Percentiles rank a stretch among this genome's conserved stretches.
Conservation (phyloP, 2,113 vertebrate species). For the mouse (Mus musculus) region DNA sequence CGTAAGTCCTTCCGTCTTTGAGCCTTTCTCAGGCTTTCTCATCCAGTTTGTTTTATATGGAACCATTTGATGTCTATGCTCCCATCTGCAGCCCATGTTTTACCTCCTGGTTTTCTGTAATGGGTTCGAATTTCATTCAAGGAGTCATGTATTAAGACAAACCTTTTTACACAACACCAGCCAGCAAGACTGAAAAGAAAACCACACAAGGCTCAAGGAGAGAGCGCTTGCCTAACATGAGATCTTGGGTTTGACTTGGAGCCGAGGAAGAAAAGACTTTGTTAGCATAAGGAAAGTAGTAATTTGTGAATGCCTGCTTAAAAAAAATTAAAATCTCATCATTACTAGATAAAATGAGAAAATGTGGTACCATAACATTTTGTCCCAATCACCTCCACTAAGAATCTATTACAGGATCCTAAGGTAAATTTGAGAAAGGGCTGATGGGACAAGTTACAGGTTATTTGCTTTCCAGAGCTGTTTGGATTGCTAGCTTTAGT, state of each 20-base stretch:
- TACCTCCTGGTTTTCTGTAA: background rate
- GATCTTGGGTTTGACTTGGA: background rate
- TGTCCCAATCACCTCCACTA: background rate
- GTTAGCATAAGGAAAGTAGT: background rate
- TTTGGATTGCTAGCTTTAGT: background rate
- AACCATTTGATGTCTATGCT: background rate
- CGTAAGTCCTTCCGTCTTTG: background rate
- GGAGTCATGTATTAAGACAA: background rate
- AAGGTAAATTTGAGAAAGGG: background rate
- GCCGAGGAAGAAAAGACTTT: background rate
- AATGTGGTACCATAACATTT: background rate
- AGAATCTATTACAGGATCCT: background rate
- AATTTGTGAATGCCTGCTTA: background rate
- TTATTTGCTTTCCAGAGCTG: background rate
- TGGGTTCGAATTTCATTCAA: background rate
- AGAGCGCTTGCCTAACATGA: background rate
- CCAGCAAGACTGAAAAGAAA: background rate
- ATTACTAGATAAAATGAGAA: background rate
- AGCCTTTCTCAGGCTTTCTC: background rate
- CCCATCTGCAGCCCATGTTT: background rate
- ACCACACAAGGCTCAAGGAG: background rate
- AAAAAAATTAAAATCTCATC: background rate
- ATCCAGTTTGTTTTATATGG: background rate
- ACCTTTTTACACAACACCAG: background rate
- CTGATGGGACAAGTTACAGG: background rate